phyloP scores from a whole-genome alignment of 2,888 invertebrate species.

The Megastigmus dorsalis region DNA sequence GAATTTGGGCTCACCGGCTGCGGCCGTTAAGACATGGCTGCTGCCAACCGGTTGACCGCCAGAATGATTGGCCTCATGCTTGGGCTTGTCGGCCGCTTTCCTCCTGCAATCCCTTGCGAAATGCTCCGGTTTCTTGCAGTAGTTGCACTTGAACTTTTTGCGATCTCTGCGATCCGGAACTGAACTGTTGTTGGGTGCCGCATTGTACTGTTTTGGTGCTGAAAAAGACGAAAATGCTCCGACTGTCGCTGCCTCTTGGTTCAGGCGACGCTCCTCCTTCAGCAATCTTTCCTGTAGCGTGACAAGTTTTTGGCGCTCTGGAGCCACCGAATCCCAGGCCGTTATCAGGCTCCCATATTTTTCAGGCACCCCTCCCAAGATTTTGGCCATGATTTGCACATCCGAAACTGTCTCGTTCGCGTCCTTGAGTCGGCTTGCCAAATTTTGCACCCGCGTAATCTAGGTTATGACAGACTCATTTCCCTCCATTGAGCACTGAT shows the following conservation, averaged over 20 bases:
- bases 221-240: neutral
- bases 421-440: neutral
- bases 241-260: neutral
- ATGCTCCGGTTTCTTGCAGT: no score
- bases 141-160: no score
- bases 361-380: neutral
- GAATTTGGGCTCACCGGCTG: neutral
- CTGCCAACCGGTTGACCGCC: neutral
- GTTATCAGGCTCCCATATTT: neutral
- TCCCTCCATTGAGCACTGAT: conserved; percentile 48
- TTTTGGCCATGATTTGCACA: neutral
- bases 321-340: neutral
- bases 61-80: no score
- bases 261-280: neutral
- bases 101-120: no score
- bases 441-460: conserved; percentile 16
- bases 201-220: neutral
- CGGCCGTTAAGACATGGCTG: no score
- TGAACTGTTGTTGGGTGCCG: neutral
- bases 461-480: conserved; percentile 48
- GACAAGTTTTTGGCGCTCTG: neutral
- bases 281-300: neutral
- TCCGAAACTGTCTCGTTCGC: neutral
- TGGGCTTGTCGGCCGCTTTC: no score
- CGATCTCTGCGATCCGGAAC: no score